Conservation (phyloP, 2,113 vertebrate species). For the Dendropsophus ebraccatus region DNA sequence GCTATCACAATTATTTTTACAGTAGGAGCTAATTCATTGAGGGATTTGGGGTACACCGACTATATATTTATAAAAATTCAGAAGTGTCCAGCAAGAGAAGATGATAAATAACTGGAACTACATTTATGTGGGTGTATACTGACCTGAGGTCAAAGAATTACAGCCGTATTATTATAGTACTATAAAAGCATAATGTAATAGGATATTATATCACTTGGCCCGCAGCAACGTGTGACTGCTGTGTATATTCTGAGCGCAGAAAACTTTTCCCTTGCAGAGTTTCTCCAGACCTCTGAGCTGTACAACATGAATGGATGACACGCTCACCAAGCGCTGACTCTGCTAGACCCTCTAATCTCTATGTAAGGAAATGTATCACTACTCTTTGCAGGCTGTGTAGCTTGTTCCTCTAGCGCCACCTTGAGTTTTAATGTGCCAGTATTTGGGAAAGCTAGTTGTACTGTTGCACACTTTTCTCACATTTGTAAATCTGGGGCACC, state of each 20-base stretch:
- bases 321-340: constrained; percentile 1
- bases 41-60: no score
- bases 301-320: constrained; percentile 44
- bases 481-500: no score
- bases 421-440: constrained; percentile 2
- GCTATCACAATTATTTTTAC: no score
- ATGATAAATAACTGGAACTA: no score
- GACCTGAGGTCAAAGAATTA: neutral
- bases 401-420: constrained; percentile 50
- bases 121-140: neutral
- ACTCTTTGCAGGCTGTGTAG: neutral
- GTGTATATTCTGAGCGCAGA: neutral
- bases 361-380: constrained; percentile 34
- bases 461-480: neutral
- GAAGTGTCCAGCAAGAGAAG: no score
- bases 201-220: neutral
- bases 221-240: no score
- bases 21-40: no score
- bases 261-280: neutral
- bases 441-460: neutral
- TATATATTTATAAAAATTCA: no score
- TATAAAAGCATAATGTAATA: neutral
- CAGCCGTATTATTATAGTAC: neutral
- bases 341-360: constrained; percentile 41
- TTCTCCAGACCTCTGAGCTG: constrained; percentile 24